Conservation (phyloP, 2,888 invertebrate genomes). For the Digitonthophagus gazella region DNA sequence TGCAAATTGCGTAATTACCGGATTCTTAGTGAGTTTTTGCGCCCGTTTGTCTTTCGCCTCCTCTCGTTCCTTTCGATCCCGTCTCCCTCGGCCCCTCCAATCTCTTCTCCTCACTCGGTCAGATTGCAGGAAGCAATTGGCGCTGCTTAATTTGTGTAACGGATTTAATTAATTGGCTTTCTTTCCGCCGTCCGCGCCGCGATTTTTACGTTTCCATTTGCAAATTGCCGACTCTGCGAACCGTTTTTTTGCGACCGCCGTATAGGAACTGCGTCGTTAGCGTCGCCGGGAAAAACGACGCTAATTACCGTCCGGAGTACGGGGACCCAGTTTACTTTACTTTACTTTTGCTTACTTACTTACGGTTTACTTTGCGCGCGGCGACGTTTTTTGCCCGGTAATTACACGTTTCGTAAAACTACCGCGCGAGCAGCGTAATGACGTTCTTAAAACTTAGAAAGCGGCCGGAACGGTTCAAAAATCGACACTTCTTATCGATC, state of each 20-base stretch:
- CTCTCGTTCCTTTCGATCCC: background rate
- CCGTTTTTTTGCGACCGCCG: background rate
- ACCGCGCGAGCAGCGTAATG: too few species aligned
- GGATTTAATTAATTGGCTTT: constrained; percentile 14
- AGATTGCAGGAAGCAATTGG: constrained; percentile 11
- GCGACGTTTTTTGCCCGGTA: too few species aligned
- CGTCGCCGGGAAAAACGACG: background rate
- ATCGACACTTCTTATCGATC: too few species aligned
- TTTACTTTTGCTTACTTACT: too few species aligned
- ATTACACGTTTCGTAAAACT: background rate
- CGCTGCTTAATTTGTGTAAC: constrained; percentile 11
- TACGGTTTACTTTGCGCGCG: too few species aligned
- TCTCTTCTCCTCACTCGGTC: too few species aligned
- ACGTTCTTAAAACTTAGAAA: too few species aligned
- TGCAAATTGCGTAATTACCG: constrained; percentile 12
- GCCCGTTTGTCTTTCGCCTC: background rate
- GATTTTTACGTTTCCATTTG: background rate
- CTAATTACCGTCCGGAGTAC: background rate
- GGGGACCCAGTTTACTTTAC: background rate
- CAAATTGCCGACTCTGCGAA: background rate
- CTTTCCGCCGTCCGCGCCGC: background rate
- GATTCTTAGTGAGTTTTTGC: background rate
- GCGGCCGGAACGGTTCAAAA: too few species aligned
- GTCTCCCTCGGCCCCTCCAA: background rate
- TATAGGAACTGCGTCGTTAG: background rate